Evolutionary conservation across 2,797 vertebrate species (phyloP), one percentile per base, ranked within the genome.

Genomic region (Pelochelys cantorii): DNA sequence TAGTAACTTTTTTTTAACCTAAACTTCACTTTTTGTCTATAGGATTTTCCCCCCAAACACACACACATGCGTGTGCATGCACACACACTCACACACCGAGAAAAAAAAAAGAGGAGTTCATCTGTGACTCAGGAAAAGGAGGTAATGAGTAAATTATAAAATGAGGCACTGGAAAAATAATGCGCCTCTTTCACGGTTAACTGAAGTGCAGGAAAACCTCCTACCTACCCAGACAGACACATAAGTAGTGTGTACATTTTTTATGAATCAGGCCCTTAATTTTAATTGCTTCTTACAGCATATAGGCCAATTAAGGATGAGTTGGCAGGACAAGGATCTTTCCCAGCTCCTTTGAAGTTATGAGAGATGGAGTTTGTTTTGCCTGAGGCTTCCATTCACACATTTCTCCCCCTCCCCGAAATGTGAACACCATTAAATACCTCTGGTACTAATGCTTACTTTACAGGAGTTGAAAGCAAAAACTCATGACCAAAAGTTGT

Each of bases 251-350:
- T 0, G 18, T 85, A 94, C 89, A 83, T 95, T 88, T 97, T 97
- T 97, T 96, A 97, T 95, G 81, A 98, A 96, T 95, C 62, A 15
- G 86, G 90, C 87, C 95, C 97, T 97, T 94, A 93, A 94, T 96
- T 97, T 97, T 97, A 97, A 97, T 97, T 98, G 93, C 96, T 95
- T 96, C 94, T 96, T 94, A 93, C 91, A 96, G 92, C 93, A 93
- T 89, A 93, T 89, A 89, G 85, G 94, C 95, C 96, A 97, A 97
- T 97, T 98, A 98, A 96, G 92, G 95, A 97, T 97, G 94, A 96
- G 84, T 93, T 97, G 89, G 96, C 94, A 97, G 94, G 94, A 95
- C 86, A 93, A 93, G 85, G 95, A 95, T 96, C 96, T 96, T 97
- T 97, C 97, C 93, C 93, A 96, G 94, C 90, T 96, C 86, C 87